phyloP scores from a whole-genome alignment of 2,888 invertebrate species.

The Empis livida region DNA sequence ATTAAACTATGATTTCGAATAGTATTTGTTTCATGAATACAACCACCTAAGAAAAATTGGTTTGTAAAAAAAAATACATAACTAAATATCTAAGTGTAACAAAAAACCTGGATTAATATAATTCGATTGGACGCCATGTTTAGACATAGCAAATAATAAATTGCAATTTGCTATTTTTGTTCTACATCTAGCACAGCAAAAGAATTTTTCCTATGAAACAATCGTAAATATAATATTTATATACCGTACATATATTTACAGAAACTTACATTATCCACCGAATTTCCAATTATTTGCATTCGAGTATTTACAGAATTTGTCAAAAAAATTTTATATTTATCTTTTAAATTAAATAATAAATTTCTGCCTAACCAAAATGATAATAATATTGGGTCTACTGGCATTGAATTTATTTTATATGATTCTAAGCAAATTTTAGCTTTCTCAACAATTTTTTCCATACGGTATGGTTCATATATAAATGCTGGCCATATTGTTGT shows the following conservation, averaged over 20 bases:
- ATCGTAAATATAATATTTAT: not conserved
- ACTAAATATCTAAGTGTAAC: not conserved
- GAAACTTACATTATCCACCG: conserved; percentile 23
- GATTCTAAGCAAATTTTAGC: conserved; percentile 27
- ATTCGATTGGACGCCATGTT: conserved; percentile 64
- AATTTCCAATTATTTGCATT: conserved; percentile 36
- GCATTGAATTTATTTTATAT: conserved; percentile 40
- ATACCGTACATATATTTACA: not conserved
- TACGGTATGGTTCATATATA: conserved; percentile 51
- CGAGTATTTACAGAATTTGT: conserved; percentile 56
- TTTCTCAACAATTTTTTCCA: conserved; percentile 34
- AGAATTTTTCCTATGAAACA: conserved; percentile 29
- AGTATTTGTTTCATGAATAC: conserved; percentile 70
- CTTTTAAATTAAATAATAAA: conserved; percentile 52
- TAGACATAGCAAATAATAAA: conserved; percentile 68
- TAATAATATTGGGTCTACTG: conserved; percentile 52
- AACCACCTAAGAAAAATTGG: conserved; percentile 39
- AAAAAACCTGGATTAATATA: conserved; percentile 60
- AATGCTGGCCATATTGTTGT: conserved; percentile 52
- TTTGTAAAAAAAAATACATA: not conserved
- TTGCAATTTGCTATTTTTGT: conserved; percentile 49
- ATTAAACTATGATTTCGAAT: conserved; percentile 40
- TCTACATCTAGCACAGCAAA: conserved; percentile 44
- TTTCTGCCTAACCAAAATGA: conserved; percentile 74
- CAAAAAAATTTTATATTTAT: conserved; percentile 48